Evolutionary conservation across 2,888 invertebrate genomes (phyloP), one percentile per base, ranked within the genome.

Genomic region (Marasmarcha lunaedactyla): DNA sequence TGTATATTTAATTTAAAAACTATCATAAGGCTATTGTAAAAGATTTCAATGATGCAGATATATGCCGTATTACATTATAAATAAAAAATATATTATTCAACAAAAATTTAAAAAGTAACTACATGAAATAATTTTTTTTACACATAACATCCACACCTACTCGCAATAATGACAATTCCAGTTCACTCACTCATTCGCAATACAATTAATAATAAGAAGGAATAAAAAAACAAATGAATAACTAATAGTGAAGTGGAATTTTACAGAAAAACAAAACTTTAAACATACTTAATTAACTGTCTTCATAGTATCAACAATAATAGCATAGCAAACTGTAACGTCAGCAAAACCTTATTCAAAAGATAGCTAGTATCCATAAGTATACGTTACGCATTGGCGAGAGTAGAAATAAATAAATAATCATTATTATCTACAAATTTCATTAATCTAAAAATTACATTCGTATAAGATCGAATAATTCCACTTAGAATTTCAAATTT

Each of bases 401-500:
- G 51, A 68, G 59, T 66, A 66, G 52, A 60, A 48, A 56, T 62
- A 66, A 65, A 58, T 59, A 33, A 37, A 37, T 41, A 43, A 45
- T 43, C 46, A 44, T 41, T 58, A 57, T 56, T 63, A 63, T 60
- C 57, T 63, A 72, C 74, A 65, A 70, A 77, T 70, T 70, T 50
- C 46, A 59, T 54, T 61, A 65, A 56, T 59, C 60, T 66, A 67
- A 61, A 34, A 7, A n/a, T n/a, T 34, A 14, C 48, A 63, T 65
- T 69, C 61, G 63, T 63, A 66, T 61, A 64, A 68, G 57, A 72
- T 64, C 64, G 60, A 70, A 68, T 52, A 57, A 57, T 34, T 56
- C 57, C 51, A 65, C 65, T 71, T 70, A 67, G 63, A 72, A 71
- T 71, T 71, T 72, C 42, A 14, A 33, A 20, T 60, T 61, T 58